phyloP scores from a whole-genome alignment of 2,113 vertebrate species.

The Lipophrys pholis region DNA sequence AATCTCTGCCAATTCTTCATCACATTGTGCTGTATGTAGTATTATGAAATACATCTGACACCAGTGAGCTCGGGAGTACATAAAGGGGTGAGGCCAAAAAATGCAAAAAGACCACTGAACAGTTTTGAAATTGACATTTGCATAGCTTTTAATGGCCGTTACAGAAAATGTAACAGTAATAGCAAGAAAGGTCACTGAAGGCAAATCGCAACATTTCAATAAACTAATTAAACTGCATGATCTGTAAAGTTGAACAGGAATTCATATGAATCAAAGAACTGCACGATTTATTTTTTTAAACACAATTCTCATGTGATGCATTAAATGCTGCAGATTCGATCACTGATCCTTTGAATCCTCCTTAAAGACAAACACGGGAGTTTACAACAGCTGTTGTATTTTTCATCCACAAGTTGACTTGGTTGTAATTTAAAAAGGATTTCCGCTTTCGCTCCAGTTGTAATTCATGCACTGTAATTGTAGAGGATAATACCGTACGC shows the following conservation, averaged over 20 bases:
- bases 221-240: not conserved
- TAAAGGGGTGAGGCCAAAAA: not conserved
- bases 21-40: too few relatives aligned
- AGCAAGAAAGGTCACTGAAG: not conserved
- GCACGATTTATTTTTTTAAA: not conserved
- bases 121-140: conserved; percentile 11
- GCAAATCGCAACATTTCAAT: not conserved
- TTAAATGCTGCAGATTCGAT: not conserved
- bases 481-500: conserved; percentile 26
- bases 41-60: not conserved
- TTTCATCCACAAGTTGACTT: conserved; percentile 26
- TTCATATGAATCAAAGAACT: not conserved
- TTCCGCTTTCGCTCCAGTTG: conserved; percentile 14
- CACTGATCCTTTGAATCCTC: not conserved
- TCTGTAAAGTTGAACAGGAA: not conserved
- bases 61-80: not conserved
- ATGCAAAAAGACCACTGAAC: not conserved
- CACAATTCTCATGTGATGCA: not conserved
- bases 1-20: too few relatives aligned
- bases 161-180: not conserved
- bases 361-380: not conserved
- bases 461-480: conserved; percentile 27
- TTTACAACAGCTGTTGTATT: conserved; percentile 6
- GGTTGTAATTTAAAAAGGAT: conserved; percentile 50
- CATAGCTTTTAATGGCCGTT: not conserved